phyloP scores from a whole-genome alignment of 1,140 invertebrate genomes.

The Papilio polyxenes region DNA sequence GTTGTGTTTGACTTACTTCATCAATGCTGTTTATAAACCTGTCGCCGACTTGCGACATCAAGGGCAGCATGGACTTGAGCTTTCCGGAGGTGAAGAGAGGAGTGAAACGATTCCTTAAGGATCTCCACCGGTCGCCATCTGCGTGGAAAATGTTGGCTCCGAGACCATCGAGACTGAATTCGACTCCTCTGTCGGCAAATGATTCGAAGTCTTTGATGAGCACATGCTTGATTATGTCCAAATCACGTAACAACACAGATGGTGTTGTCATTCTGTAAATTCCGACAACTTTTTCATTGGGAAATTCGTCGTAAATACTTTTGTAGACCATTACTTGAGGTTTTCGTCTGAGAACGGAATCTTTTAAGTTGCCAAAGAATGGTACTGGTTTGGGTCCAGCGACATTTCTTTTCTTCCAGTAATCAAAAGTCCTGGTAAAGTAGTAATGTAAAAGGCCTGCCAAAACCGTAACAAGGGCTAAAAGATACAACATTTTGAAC shows the following conservation, averaged over 20 bases:
- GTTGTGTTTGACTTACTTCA: slow-evolving; percentile 39
- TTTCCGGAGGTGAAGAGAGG: slow-evolving; percentile 64
- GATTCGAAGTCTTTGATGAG: slow-evolving; percentile 82
- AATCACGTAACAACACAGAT: slow-evolving; percentile 78
- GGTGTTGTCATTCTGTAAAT: slow-evolving; percentile 71
- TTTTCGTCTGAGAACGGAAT: slow-evolving; percentile 45
- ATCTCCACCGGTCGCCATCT: slow-evolving; percentile 70
- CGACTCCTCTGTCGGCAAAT: slow-evolving; percentile 77
- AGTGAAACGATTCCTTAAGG: slow-evolving; percentile 79
- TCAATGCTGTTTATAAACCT: slow-evolving; percentile 58
- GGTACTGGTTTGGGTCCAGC: slow-evolving; percentile 43
- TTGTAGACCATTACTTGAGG: slow-evolving; percentile 45
- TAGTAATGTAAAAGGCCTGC: slow-evolving; percentile 38
- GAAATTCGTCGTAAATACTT: slow-evolving; percentile 52
- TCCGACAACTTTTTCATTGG: slow-evolving; percentile 61
- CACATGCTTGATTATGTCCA: slow-evolving; percentile 82
- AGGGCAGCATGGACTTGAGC: slow-evolving; percentile 80
- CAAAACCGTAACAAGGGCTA: slow-evolving; percentile 16
- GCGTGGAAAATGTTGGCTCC: slow-evolving; percentile 67
- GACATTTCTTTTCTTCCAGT: slow-evolving; percentile 51
- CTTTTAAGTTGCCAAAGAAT: slow-evolving; percentile 50
- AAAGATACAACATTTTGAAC: neutral
- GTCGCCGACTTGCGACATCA: slow-evolving; percentile 61
- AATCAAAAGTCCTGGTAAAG: slow-evolving; percentile 47
- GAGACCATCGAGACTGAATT: slow-evolving; percentile 78